phyloP scores from a whole-genome alignment of 2,888 invertebrate genomes.

The Heliconius aoede region DNA sequence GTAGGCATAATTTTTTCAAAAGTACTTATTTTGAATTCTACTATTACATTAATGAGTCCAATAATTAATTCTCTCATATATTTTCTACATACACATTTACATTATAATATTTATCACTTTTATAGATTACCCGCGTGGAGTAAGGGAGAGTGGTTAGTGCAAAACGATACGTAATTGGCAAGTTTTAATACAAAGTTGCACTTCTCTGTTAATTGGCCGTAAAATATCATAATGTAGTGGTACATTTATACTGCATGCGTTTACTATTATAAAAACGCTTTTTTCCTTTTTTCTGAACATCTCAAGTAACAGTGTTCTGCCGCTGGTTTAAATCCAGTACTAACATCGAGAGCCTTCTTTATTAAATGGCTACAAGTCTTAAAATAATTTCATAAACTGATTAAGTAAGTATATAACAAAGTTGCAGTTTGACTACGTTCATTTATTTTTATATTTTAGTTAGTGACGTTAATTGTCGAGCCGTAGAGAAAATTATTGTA shows the following conservation, averaged over 20 bases:
- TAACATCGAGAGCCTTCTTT: background rate
- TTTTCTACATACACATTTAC: no score
- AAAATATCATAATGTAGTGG: background rate
- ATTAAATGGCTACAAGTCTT: constrained; percentile 14
- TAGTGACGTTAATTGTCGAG: background rate
- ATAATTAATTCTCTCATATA: no score
- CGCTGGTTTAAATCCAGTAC: background rate
- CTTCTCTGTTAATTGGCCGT: background rate
- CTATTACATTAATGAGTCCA: no score
- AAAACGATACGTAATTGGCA: background rate
- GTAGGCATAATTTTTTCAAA: no score
- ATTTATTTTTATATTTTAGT: background rate
- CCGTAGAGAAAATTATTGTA: background rate
- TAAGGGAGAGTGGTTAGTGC: background rate
- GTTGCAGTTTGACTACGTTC: background rate
- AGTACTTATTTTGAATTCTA: no score
- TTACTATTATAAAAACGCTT: background rate
- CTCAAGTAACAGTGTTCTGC: background rate
- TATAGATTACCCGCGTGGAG: background rate
- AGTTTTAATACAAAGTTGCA: constrained; percentile 17
- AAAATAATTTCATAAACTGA: constrained; percentile 13
- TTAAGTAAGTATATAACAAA: constrained; percentile 15
- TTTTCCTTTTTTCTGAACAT: background rate
- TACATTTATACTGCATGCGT: background rate
- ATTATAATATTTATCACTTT: background rate